Percentiles rank a stretch among this genome's conserved stretches.
Evolutionary conservation across 2,113 vertebrate genomes (phyloP).

Genomic region (Globicephala melas): DNA sequence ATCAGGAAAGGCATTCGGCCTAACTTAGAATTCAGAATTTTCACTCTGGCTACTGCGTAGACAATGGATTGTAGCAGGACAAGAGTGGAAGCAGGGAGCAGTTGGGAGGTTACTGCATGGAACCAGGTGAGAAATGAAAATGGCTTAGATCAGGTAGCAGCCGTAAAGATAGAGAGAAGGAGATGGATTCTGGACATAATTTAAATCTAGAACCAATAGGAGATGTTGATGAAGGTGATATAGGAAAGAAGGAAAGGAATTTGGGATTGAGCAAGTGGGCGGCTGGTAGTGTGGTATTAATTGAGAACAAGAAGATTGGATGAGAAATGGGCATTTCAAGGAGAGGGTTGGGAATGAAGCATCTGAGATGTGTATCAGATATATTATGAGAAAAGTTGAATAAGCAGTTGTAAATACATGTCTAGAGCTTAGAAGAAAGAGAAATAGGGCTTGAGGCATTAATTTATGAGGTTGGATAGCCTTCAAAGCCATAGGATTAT

Average conservation of each 20-base stretch:
- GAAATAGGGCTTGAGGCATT: neutral
- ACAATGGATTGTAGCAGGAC: neutral
- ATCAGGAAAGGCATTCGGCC: neutral
- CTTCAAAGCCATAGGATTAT: neutral
- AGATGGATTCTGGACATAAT: neutral
- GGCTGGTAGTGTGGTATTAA: neutral
- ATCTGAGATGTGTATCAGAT: neutral
- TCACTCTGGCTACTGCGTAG: neutral
- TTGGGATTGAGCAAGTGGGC: neutral
- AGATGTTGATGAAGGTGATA: neutral
- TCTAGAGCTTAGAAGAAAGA: neutral
- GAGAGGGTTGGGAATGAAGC: neutral
- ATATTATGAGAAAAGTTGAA: neutral
- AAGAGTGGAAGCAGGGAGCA: neutral
- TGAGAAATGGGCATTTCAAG: neutral
- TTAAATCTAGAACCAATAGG: neutral
- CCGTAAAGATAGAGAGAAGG: neutral
- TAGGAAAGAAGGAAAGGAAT: neutral
- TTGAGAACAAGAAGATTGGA: neutral
- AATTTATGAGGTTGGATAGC: neutral
- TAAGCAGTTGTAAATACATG: neutral
- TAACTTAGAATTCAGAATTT: neutral
- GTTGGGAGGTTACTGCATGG: neutral
- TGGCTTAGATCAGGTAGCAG: neutral
- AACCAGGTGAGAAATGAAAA: neutral